Conservation (phyloP, 2,888 invertebrate species). For the Oxyteleia sp. region DNA sequence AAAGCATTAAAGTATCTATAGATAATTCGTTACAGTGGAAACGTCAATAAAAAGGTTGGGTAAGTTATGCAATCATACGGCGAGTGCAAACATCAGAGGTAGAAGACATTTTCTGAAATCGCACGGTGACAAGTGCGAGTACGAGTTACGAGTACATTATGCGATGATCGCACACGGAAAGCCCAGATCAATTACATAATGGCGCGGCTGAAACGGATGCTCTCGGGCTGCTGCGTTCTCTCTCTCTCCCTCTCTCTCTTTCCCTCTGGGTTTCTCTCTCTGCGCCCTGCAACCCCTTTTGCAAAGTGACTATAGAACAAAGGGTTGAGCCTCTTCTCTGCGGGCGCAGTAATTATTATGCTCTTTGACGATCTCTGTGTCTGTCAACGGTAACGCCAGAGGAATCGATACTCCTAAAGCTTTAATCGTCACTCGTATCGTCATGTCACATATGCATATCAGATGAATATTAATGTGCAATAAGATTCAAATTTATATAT, state of each 20-base stretch:
- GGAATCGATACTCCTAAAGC: conserved; percentile 86
- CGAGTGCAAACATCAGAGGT: conserved; percentile 49
- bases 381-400: conserved; percentile 83
- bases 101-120: too few relatives aligned
- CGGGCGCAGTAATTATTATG: conserved; percentile 87
- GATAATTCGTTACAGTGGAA: conserved; percentile 10
- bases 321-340: conserved; percentile 87
- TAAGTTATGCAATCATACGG: conserved; percentile 59
- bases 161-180: conserved; percentile 81
- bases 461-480: conserved; percentile 64
- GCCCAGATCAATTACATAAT: conserved; percentile 85
- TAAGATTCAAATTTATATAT: conserved; percentile 52
- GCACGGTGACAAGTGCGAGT: conserved; percentile 71
- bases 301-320: conserved; percentile 87
- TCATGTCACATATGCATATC: conserved; percentile 73
- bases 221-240: too few relatives aligned
- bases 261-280: conserved; percentile 40
- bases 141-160: conserved; percentile 76
- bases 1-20: conserved; percentile 20
- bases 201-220: conserved; percentile 84
- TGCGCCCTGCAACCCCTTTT: conserved; percentile 78
- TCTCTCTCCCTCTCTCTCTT: conserved; percentile 30
- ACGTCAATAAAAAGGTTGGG: conserved; percentile 58
- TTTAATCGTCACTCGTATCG: conserved; percentile 82
- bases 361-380: conserved; percentile 87